These are phyloP conservation scores for Andrena camellia DNA, from an alignment of 2,888 invertebrate species.

Conservation along the genomic window DNA sequence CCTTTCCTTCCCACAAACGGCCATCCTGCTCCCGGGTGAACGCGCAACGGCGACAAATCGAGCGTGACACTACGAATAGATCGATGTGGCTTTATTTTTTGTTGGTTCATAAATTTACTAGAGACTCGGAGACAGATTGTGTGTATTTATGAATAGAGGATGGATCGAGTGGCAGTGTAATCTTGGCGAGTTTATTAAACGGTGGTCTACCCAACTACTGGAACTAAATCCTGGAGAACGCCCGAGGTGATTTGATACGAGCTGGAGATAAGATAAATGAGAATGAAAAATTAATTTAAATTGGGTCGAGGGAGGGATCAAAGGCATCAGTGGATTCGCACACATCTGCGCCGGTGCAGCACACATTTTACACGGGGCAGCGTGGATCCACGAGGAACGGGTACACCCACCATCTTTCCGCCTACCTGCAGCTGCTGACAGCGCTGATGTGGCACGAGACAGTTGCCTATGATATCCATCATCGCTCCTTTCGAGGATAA, in stretches of 20 bases:
- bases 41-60: neutral
- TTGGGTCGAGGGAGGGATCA: neutral
- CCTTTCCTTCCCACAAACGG: neutral
- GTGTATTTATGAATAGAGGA: no score
- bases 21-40: constrained; percentile 6
- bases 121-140: no score
- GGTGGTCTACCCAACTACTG: neutral
- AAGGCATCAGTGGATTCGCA: constrained; percentile 35
- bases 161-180: no score
- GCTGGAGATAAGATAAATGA: neutral
- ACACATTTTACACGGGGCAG: constrained; percentile 29
- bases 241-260: neutral
- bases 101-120: no score
- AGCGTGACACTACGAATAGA: neutral
- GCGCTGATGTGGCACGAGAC: constrained; percentile 78
- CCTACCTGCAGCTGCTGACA: constrained; percentile 79
- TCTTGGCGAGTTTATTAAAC: neutral
- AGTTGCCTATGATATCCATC: constrained; percentile 81
- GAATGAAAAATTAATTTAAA: constrained; percentile 15
- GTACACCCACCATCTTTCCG: constrained; percentile 64
- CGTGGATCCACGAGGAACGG: constrained; percentile 41
- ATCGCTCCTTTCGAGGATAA: constrained; percentile 79
- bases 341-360: constrained; percentile 35
- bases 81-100: neutral
- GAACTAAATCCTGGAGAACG: neutral